Evolutionary conservation across 1,140 invertebrate genomes (phyloP).

Genomic region (Halesus radiatus): DNA sequence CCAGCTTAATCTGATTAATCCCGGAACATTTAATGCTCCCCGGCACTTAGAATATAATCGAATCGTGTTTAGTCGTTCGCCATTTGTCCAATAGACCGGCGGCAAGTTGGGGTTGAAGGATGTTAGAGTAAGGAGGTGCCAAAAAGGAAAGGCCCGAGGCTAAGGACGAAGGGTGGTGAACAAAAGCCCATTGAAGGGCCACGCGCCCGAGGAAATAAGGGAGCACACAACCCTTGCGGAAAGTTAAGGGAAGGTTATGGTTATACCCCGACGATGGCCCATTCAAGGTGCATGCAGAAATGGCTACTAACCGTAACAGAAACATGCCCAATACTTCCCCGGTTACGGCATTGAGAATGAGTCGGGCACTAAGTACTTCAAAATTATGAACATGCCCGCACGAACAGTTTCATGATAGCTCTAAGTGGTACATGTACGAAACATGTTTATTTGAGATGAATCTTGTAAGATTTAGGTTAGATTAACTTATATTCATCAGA

Average conservation of each 20-base stretch:
- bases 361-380: too few species aligned
- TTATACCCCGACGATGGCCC: not conserved
- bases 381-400: too few species aligned
- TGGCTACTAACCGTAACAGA: too few species aligned
- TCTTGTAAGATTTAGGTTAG: too few species aligned
- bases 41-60: slow-evolving; percentile 41
- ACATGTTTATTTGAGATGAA: too few species aligned
- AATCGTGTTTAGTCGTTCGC: slow-evolving; percentile 27
- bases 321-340: not conserved
- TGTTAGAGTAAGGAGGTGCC: slow-evolving; percentile 8
- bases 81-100: slow-evolving; percentile 21
- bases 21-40: slow-evolving; percentile 40
- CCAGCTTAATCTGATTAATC: slow-evolving; percentile 46
- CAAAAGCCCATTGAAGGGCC: slow-evolving; percentile 40
- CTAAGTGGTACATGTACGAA: too few species aligned
- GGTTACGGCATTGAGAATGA: not conserved
- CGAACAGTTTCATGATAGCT: too few species aligned
- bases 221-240: slow-evolving; percentile 14
- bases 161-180: slow-evolving; percentile 37
- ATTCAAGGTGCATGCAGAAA: not conserved
- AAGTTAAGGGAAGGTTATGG: slow-evolving; percentile 45
- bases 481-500: too few species aligned
- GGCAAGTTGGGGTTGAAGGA: not conserved
- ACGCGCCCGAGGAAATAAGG: slow-evolving; percentile 27
- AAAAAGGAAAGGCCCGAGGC: slow-evolving; percentile 34